Evolutionary conservation across 2,888 invertebrate genomes (phyloP).

Genomic region (Caenorhabditis afra): DNA sequence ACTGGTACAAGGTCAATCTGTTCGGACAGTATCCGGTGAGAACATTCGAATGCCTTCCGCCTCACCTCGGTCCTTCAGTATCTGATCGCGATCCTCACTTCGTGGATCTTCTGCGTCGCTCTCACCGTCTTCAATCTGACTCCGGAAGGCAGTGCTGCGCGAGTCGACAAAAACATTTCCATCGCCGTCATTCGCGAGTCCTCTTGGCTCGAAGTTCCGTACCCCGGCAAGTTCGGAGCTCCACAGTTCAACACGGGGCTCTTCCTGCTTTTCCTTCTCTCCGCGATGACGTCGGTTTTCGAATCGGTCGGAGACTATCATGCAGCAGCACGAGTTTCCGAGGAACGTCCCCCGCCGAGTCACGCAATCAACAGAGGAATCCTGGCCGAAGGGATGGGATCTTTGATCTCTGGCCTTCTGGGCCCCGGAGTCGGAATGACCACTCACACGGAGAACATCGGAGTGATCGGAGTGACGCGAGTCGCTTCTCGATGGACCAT

Average conservation of each 20-base stretch:
- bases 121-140: slow-evolving; percentile 75
- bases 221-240: slow-evolving; percentile 78
- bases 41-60: background rate
- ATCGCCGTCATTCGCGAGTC: slow-evolving; percentile 72
- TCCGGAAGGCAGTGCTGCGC: slow-evolving; percentile 72
- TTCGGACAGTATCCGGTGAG: slow-evolving; percentile 79
- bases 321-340: slow-evolving; percentile 87
- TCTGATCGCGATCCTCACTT: slow-evolving; percentile 77
- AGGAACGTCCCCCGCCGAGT: slow-evolving; percentile 88
- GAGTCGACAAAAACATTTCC: slow-evolving; percentile 75
- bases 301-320: slow-evolving; percentile 86
- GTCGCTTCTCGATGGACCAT: slow-evolving; percentile 83
- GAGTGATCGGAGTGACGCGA: slow-evolving; percentile 91
- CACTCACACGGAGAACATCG: slow-evolving; percentile 92
- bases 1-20: slow-evolving; percentile 69
- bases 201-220: slow-evolving; percentile 75
- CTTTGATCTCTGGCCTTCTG: slow-evolving; percentile 89
- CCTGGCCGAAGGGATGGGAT: slow-evolving; percentile 86
- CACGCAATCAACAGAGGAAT: slow-evolving; percentile 92
- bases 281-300: slow-evolving; percentile 79
- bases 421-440: slow-evolving; percentile 92
- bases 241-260: slow-evolving; percentile 76
- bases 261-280: slow-evolving; percentile 75
- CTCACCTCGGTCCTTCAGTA: slow-evolving; percentile 66
- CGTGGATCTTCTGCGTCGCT: slow-evolving; percentile 77